These are phyloP conservation scores for Sebastes alutus DNA, from an alignment of 2,797 vertebrate species.

Conservation along the genomic window DNA sequence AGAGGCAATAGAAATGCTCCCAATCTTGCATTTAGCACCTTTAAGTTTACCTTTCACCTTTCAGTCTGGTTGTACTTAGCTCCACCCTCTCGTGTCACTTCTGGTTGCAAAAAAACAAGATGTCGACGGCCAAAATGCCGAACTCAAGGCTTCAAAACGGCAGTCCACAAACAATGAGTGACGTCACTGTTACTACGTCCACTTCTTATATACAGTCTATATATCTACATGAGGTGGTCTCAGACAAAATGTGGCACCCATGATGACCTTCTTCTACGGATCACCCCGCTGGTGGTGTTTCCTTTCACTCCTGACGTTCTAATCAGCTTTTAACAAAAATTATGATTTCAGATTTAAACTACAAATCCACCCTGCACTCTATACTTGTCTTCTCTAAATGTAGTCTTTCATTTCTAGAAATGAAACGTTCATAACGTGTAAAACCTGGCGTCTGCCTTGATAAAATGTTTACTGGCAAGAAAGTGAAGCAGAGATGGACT, in stretches of 20 bases:
- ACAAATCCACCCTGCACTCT: not conserved
- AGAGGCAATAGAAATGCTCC: too few species aligned
- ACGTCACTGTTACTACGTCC: too few species aligned
- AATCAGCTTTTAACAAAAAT: not conserved
- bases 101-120: too few species aligned
- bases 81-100: too few species aligned
- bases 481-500: conserved; percentile 2
- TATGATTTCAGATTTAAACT: not conserved
- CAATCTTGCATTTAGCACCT: too few species aligned
- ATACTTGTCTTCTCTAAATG: not conserved
- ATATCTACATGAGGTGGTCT: not conserved
- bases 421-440: not conserved
- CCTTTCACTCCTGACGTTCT: not conserved
- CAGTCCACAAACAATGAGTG: too few species aligned
- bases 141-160: too few species aligned
- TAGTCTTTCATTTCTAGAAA: not conserved
- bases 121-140: too few species aligned
- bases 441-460: not conserved
- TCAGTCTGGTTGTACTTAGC: too few species aligned
- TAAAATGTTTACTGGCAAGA: conserved; percentile 16
- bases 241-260: not conserved
- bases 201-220: too few species aligned
- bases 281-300: not conserved
- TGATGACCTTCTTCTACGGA: not conserved
- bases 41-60: too few species aligned